A percentile compares a stretch with the other conserved stretches of the same genome.
These are phyloP conservation scores for Tigriopus japonicus DNA, from an alignment of 1,140 invertebrate genomes.

Conservation along the genomic window DNA sequence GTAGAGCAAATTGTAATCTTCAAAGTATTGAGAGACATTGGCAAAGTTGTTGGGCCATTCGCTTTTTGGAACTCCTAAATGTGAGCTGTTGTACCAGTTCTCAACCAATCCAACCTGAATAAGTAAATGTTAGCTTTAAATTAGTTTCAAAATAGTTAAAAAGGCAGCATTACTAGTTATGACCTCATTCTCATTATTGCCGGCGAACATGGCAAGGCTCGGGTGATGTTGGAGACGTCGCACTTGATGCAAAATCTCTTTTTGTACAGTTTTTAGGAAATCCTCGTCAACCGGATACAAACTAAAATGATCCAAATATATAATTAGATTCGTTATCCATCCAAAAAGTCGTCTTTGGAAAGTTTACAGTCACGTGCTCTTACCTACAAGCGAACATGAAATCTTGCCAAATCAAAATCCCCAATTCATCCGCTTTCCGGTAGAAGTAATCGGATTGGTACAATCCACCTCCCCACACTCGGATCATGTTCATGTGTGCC, in stretches of 20 bases:
- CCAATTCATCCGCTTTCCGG: conserved; percentile 47
- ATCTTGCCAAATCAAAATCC: conserved; percentile 62
- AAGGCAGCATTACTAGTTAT: conserved; percentile 57
- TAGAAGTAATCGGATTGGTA: conserved; percentile 89
- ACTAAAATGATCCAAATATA: conserved; percentile 22
- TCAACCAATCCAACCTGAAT: no score
- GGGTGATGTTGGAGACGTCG: conserved; percentile 66
- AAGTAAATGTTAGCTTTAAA: no score
- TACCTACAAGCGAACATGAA: conserved; percentile 70
- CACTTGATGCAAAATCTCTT: conserved; percentile 67
- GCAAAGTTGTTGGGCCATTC: no score
- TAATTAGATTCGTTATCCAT: no score
- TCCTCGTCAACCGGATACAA: conserved; percentile 63
- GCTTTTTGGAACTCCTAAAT: no score
- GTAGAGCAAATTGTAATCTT: no score
- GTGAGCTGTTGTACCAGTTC: no score
- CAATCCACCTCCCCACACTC: conserved; percentile 93
- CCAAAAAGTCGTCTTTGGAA: no score
- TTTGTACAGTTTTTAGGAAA: conserved; percentile 50
- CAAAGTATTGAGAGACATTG: no score
- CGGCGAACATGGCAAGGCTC: conserved; percentile 69
- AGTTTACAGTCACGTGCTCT: no score
- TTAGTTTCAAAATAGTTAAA: no score
- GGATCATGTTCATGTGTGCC: conserved; percentile 76
- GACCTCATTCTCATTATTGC: conserved; percentile 94